Evolutionary conservation across 2,888 invertebrate genomes (phyloP).

Genomic region (Scaptomyza flava): DNA sequence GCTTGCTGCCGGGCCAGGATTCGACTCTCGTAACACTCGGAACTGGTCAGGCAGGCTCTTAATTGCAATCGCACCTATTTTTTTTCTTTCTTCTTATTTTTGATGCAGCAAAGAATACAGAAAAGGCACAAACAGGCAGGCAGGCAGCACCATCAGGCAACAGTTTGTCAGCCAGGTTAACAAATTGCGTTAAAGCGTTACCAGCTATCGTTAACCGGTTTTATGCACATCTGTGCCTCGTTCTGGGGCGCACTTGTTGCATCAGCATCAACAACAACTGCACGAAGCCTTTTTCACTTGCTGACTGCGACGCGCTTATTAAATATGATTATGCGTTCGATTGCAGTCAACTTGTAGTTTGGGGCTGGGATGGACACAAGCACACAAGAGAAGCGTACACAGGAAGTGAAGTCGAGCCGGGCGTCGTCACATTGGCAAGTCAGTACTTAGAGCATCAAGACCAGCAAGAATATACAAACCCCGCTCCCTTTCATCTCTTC

Average conservation of each 20-base stretch:
- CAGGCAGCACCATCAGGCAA: conserved; percentile 54
- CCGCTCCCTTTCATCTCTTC: neutral
- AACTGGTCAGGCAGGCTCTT: conserved; percentile 70
- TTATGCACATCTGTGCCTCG: conserved; percentile 76
- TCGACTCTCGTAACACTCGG: conserved; percentile 42
- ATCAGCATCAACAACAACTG: conserved; percentile 49
- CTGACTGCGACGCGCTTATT: conserved; percentile 68
- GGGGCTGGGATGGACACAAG: conserved; percentile 24
- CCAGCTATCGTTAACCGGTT: conserved; percentile 70
- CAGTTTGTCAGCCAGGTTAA: conserved; percentile 82
- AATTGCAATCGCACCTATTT: conserved; percentile 80
- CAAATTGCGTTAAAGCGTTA: conserved; percentile 76
- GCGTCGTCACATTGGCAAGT: conserved; percentile 73
- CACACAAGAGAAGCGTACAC: conserved; percentile 54
- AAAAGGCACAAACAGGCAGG: conserved; percentile 14
- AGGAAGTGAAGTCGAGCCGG: conserved; percentile 70
- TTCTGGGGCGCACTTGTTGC: conserved; percentile 78
- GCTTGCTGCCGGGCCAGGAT: conserved; percentile 74
- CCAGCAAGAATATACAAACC: conserved; percentile 20
- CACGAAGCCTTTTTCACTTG: conserved; percentile 49
- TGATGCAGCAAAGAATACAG: conserved; percentile 5
- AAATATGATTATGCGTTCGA: conserved; percentile 79
- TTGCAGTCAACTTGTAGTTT: conserved; percentile 53
- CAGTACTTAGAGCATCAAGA: conserved; percentile 43
- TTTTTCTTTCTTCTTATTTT: conserved; percentile 26